These are phyloP conservation scores for Rhombomys opimus DNA, from an alignment of 2,113 vertebrate species.

Conservation along the genomic window DNA sequence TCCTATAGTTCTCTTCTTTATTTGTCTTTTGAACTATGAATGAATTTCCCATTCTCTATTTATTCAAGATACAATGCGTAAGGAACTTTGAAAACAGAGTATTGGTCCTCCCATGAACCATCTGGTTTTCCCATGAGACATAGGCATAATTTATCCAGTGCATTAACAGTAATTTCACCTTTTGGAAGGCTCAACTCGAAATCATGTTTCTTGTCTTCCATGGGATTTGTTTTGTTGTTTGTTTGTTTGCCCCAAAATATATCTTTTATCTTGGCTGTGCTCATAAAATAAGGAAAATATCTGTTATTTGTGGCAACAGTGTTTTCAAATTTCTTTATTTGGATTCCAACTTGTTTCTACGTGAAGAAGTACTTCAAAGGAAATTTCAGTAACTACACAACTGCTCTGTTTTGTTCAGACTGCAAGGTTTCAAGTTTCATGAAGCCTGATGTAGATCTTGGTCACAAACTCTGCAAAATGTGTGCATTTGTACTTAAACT, in stretches of 20 bases:
- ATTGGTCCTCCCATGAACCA: background rate
- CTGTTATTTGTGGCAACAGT: constrained; percentile 81
- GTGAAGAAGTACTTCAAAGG: constrained; percentile 76
- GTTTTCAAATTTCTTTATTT: constrained; percentile 81
- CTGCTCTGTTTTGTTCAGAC: constrained; percentile 78
- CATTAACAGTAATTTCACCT: constrained; percentile 73
- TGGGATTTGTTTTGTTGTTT: constrained; percentile 44
- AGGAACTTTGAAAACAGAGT: constrained; percentile 59
- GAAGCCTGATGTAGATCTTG: constrained; percentile 47
- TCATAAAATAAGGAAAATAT: constrained; percentile 84
- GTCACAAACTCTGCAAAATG: constrained; percentile 64
- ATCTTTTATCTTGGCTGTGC: constrained; percentile 80
- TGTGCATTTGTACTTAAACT: constrained; percentile 47
- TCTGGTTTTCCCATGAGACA: constrained; percentile 55
- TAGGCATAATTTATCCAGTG: constrained; percentile 73
- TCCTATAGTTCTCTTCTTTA: background rate
- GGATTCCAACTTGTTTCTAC: constrained; percentile 72
- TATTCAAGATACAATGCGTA: constrained; percentile 41
- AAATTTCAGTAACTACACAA: constrained; percentile 68
- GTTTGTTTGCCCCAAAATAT: constrained; percentile 35
- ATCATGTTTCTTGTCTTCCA: constrained; percentile 65
- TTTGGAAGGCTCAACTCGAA: constrained; percentile 69
- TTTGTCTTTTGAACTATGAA: background rate
- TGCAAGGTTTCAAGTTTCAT: constrained; percentile 66
- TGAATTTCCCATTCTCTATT: constrained; percentile 46